Evolutionary conservation across 2,797 vertebrate genomes (phyloP), one percentile per base, ranked within the genome.

Genomic region (Prionace glauca): DNA sequence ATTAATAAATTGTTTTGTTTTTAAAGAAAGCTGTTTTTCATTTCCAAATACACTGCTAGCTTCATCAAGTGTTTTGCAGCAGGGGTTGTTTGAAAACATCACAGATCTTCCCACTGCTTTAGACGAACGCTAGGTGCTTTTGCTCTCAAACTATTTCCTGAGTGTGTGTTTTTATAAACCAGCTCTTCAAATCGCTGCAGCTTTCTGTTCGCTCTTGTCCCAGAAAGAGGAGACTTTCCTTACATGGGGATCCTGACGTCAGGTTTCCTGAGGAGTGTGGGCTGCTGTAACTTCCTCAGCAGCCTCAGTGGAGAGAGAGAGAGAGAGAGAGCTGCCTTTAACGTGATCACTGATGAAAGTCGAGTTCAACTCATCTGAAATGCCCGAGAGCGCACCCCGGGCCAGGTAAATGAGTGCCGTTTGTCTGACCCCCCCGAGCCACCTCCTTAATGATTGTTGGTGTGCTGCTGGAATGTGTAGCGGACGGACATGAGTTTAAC

Each of bases 201-300:
- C 14, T 84, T 18, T 16, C 18, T 12, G 79, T 3, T 84, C 18
- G 4, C 67, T 91, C n/a, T 67, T 10, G n/a, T 36, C 22, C 62
- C 29, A 65, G 56, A 3, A 90, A 56, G 11, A 32, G 60, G 45
- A 88, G 29, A 32, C 56, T n/a, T n/a, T 65, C 87, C 87, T 32
- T 62, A 62, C 56, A 62, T 65, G 87, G 56, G 87, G 32, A 18
- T 24, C 62, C 90, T 92, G 90, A 92, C 90, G 90, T 92, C 90
- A 92, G 65, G 65, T 18, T 92, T 67, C 62, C 90, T 92, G 90
- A 36, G 36, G 41, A 69, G 18, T 12, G 36, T 11, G 90, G 24
- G 24, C 9, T 0, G 65, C 62, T 41, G 0, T 22, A 20, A 92
- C 90, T 92, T 92, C 90, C 62, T 69, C n/a, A 41, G n/a, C 11